Base-by-base conservation (phyloP, 2,797 vertebrate genomes). In the Gymnoscopelus braueri region DNA sequence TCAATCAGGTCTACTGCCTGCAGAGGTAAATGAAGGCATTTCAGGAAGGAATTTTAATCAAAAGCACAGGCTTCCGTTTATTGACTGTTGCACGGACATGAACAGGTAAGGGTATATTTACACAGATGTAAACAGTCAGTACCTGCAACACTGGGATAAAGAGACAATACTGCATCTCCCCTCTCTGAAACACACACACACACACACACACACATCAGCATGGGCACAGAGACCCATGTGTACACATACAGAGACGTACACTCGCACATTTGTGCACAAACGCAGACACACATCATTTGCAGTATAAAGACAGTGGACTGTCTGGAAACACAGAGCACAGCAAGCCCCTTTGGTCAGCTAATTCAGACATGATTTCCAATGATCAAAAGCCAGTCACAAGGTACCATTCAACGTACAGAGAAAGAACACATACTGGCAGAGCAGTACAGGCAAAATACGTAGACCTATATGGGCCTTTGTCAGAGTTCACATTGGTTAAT, bases 51-150 rank as follows among this genome's bases (percentile, higher is more conserved):
- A 51, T 89, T 64, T 88, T 81, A 87, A 91, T 89, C 83, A 89
- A 93, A 92, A 92, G 90, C 92, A 91, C 87, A 90, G 77, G 89
- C 84, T 92, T 88, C 79, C 84, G 84, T 94, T 95, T 94, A 94
- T 93, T 94, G 81, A 91, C 75, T 54, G 50, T 81, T 92, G 85
- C 92, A 92, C 91, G 44, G 87, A 91, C 84, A 91, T 81, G 75
- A 86, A 92, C 87, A 93, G 86, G 90, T 91, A 89, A 89, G 75
- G 78, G 71, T 66, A 88, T 93, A 93, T 92, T 88, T 93, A 93
- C 83, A 93, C 78, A 79, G 71, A 93, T 90, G 90, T 90, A 91
- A 93, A 93, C 90, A 91, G 87, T 91, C 89, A 88, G 87, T 88
- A 93, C 85, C 88, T 88, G 89, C 89, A 90, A 88, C 86, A 88